Percentiles rank a stretch among this genome's conserved stretches.
phyloP scores from a whole-genome alignment of 2,113 vertebrate species.

The Seriola quinqueradiata region DNA sequence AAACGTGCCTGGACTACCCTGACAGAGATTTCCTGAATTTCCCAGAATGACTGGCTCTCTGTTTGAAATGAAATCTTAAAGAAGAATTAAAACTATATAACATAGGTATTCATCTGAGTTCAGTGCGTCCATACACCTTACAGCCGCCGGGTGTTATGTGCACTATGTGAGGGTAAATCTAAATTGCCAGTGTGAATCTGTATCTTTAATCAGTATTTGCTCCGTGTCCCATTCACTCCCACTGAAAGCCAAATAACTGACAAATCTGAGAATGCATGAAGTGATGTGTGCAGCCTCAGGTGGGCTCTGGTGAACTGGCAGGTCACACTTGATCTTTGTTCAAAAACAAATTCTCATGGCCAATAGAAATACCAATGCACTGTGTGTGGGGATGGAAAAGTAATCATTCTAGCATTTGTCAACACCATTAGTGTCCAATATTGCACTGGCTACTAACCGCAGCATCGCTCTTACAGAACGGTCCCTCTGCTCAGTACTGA shows the following conservation, averaged over 20 bases:
- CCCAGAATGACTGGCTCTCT: background rate
- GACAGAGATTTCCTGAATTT: background rate
- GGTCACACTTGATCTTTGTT: background rate
- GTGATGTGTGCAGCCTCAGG: background rate
- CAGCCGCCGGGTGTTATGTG: background rate
- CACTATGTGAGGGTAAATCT: background rate
- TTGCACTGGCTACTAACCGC: background rate
- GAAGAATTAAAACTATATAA: background rate
- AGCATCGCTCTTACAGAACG: background rate
- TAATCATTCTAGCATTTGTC: background rate
- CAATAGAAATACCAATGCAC: background rate
- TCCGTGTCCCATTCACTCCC: background rate
- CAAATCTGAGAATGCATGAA: background rate
- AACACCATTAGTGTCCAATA: background rate
- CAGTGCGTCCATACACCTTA: background rate
- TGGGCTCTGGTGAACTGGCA: background rate
- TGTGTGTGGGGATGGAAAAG: slow-evolving; percentile 1
- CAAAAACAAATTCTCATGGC: background rate
- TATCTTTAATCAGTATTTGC: background rate
- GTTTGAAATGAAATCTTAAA: background rate
- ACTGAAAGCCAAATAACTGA: background rate
- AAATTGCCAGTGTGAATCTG: background rate
- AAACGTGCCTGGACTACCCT: background rate
- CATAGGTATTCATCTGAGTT: background rate
- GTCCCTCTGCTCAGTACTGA: background rate